Evolutionary conservation across 2,797 vertebrate genomes (phyloP), one percentile per base, ranked within the genome.

Genomic region (Caiman crocodilus): DNA sequence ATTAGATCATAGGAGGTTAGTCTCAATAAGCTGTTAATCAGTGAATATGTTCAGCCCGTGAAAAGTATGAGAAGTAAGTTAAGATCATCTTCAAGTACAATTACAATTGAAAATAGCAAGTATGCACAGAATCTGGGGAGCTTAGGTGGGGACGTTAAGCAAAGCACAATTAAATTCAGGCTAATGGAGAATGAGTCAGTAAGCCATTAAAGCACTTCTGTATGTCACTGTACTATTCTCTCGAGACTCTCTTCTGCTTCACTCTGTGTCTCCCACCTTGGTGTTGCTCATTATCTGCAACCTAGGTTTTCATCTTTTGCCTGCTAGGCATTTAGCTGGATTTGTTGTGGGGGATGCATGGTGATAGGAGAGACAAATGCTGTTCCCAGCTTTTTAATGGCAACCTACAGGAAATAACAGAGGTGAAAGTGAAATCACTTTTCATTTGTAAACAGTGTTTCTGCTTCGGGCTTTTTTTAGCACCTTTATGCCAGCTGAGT

Each of bases 241-340:
- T 20, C 25, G 60, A 59, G 64, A 56, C 26, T 35, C 69, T 18
- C 50, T 83, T 75, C 35, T 7, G 60, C 32, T 12, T 64, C 42
- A 12, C 12, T 5, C 32, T 1, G 2, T 2, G 20, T 55, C 26
- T 32, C 50, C 58, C 35, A 1, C 1, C 7, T 21, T 25, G 15
- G 56, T 14, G n/a, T 4, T 20, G 28, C 50, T 83, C n/a, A 82
- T 73, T 73, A 74, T 56, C 11, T 7, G 32, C 12, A 32, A 3
- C 56, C 71, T 78, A 23, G 14, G 26, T 18, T 82, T 81, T 76
- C 18, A 42, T 55, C 32, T 58, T 64, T 55, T 77, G 55, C 50
- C 74, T 78, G 15, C 50, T 42, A 23, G 28, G 63, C 15, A 61
- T 56, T 85, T 12, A 63, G 71, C 25, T 32, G 17, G 18, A 25